phyloP scores from a whole-genome alignment of 2,113 vertebrate species.

The Cervus canadensis region DNA sequence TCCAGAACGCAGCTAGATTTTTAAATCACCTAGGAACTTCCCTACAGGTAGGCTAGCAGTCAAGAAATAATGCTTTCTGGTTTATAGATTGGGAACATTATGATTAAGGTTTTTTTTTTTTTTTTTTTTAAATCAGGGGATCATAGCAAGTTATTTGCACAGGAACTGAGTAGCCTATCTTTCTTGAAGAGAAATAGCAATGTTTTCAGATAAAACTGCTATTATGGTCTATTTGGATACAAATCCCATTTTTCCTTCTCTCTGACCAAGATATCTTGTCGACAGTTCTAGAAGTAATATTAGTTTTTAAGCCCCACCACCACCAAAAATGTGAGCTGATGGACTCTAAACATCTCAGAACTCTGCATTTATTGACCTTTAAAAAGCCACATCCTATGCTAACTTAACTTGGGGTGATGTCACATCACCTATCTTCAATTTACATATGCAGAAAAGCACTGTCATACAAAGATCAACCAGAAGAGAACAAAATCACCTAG shows the following conservation, averaged over 20 bases:
- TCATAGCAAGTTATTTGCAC: neutral
- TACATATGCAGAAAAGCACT: neutral
- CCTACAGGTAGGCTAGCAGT: neutral
- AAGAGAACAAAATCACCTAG: constrained; percentile 20
- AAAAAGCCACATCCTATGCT: neutral
- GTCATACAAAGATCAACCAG: neutral
- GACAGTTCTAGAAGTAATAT: neutral
- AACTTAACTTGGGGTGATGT: neutral
- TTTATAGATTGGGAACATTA: neutral
- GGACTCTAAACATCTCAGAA: neutral
- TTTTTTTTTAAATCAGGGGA: neutral
- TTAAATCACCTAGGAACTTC: neutral
- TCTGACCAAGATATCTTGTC: neutral
- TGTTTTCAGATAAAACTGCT: constrained; percentile 17
- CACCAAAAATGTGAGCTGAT: neutral
- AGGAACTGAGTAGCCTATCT: neutral
- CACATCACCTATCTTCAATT: neutral
- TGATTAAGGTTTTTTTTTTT: neutral
- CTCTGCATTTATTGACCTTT: neutral
- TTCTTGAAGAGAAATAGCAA: constrained; percentile 19
- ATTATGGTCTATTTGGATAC: neutral
- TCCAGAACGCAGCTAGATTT: neutral
- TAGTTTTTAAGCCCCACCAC: neutral
- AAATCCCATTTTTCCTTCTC: neutral
- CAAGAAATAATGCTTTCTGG: neutral